A percentile compares a stretch with the other conserved stretches of the same genome.
phyloP scores from a whole-genome alignment of 2,797 vertebrate species.

The Mormyrus proboscirostris region DNA sequence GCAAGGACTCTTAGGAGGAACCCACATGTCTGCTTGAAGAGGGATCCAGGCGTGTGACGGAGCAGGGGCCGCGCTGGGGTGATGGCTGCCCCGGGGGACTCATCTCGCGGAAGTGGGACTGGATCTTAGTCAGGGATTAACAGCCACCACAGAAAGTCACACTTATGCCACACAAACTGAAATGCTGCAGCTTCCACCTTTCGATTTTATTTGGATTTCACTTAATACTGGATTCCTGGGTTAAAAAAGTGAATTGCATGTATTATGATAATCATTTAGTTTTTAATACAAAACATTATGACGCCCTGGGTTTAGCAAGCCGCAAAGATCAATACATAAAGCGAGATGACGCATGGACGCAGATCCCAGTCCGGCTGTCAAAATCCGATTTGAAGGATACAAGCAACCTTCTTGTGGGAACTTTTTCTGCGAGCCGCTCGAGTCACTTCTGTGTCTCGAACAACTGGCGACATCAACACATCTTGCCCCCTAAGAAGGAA shows the following conservation, averaged over 20 bases:
- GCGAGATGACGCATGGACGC: not conserved
- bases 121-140: conserved; percentile 24
- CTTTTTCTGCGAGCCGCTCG: conserved; percentile 71
- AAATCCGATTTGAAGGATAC: conserved; percentile 72
- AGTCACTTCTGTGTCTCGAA: conserved; percentile 67
- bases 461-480: conserved; percentile 64
- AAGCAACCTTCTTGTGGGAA: conserved; percentile 71
- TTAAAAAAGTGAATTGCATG: not conserved
- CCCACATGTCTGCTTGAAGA: conserved; percentile 74
- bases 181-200: not conserved
- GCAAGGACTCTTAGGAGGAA: not conserved
- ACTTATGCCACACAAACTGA: not conserved
- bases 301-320: not conserved
- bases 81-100: conserved; percentile 39
- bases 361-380: not conserved
- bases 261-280: not conserved
- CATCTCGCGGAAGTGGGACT: conserved; percentile 55
- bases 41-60: conserved; percentile 69
- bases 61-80: conserved; percentile 61
- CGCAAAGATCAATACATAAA: not conserved
- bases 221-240: not conserved
- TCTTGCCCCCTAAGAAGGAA: conserved; percentile 55
- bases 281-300: not conserved
- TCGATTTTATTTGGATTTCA: not conserved
- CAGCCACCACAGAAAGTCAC: not conserved